Evolutionary conservation across 1,140 invertebrate species (phyloP), one percentile per base, ranked within the genome.

Genomic region (Aphelinus atriplicis): DNA sequence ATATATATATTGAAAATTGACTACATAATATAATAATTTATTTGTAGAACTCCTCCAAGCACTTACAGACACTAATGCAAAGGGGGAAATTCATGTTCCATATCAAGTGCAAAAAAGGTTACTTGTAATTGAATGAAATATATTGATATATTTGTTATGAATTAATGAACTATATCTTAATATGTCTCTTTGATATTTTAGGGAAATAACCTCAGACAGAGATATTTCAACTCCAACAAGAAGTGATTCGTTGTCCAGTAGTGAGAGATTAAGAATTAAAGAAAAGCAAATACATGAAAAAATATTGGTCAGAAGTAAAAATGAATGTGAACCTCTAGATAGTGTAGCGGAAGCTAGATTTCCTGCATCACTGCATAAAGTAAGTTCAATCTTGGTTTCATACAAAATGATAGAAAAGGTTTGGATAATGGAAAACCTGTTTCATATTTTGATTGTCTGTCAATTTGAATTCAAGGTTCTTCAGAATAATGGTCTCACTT

Each of bases 231-330:
- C 7, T 6, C 3, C 47, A 46, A 4, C 45, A 63, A n/a, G 9
- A 57, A 57, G 26, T 10, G 3, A 3, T 57, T 10, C 9, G 3
- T 57, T 57, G 26, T 57, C 3, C 3, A 57, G 26, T 7, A 4
- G 9, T 10, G 3, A 57, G 3, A 5, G 26, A 57, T 57, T 50
- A 2, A 68, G 43, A 57, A 71, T 46, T 51, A 79, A 70, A 76
- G 65, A 47, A 77, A 76, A 69, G 77, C 77, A 51, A 68, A 80
- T 51, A 79, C 56, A 74, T 55, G 78, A 84, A 66, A 80, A 82
- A 62, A 78, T 86, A 67, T 77, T 87, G 10, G 76, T 86, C 7
- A 80, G 79, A n/a, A 82, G 81, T 60, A 77, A 79, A 43, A 67
- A 74, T 6, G 63, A 76, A 63, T 82, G 78, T 72, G 68, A 78